Conservation (phyloP, 1,140 invertebrate species). For the Diorhabda carinulata region DNA sequence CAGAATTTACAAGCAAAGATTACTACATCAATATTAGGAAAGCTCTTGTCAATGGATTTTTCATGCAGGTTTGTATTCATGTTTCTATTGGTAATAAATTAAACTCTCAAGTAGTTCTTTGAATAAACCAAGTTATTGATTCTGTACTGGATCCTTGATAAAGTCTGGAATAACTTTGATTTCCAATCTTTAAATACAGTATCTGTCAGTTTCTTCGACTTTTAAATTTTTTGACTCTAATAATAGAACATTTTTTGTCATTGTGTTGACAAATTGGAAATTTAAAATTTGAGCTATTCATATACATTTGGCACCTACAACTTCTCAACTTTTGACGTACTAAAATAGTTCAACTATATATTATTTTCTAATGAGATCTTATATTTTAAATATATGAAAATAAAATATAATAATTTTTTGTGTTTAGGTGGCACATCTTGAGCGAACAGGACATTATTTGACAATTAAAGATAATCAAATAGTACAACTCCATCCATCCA, state of each 20-base stretch:
- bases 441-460: conserved; percentile 93
- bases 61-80: conserved; percentile 85
- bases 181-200: too few relatives aligned
- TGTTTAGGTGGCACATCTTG: conserved; percentile 85
- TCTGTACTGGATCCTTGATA: too few relatives aligned
- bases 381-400: background rate
- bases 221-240: too few relatives aligned
- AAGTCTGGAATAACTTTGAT: too few relatives aligned
- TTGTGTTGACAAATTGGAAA: conserved; percentile 3
- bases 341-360: background rate
- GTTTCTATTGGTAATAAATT: too few relatives aligned
- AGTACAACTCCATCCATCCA: conserved; percentile 97
- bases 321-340: conserved; percentile 13
- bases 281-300: background rate
- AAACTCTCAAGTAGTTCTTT: too few relatives aligned
- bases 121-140: too few relatives aligned
- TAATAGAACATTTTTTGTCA: too few relatives aligned
- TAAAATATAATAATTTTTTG: conserved; percentile 12
- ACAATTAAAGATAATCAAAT: conserved; percentile 99
- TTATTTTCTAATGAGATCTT: too few relatives aligned
- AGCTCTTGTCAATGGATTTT: conserved; percentile 95
- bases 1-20: conserved; percentile 98
- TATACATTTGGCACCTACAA: background rate
- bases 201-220: too few relatives aligned
- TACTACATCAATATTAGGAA: conserved; percentile 99